Evolutionary conservation across 2,888 invertebrate species (phyloP), one percentile per base, ranked within the genome.

Genomic region (Trichopria drosophilae): DNA sequence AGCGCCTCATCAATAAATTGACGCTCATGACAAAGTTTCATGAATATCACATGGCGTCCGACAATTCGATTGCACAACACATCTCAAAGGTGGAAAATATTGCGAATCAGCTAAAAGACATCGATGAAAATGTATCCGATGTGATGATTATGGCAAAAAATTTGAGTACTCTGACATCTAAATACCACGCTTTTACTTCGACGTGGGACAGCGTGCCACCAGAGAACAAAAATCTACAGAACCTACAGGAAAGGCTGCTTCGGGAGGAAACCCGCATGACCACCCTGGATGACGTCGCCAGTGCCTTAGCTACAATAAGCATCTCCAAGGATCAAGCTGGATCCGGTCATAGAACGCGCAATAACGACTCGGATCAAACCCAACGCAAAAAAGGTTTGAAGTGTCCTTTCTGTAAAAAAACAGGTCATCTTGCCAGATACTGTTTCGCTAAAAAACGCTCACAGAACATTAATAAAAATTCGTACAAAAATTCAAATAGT

Each of bases 201-300:
- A 46, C 51, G 6, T 51, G 51, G 51, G 45, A 45, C 22, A 40
- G 34, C 12, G 35, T 51, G 7, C 4, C n/a, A n/a, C 43, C 35
- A 15, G 37, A 15, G 1, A 37, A 44, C 4, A 44, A 53, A 26
- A 53, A 36, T 3, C 7, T 53, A 7, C 24, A 13, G n/a, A 40
- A 50, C 7, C 32, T 56, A 10, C 26, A 32, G 7, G 51, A 57
- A 4, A 31, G 51, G n/a, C 24, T 57, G 7, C 37, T 56, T n/a
- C 47, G 47, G 9, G 53, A 56, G 16, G 50, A 53, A 32, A 3
- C 35, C 6, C 39, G 43, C 7, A 39, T 41, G 47, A 36, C 41
- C 10, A 42, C 20, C 13, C 13, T 12, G 6, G 39, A 42, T 41
- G 45, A 48, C n/a, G 20, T 18, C 6, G 24, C 22, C 22, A 44